Evolutionary conservation across 2,888 invertebrate genomes (phyloP).

Genomic region (Agrypnus murinus): DNA sequence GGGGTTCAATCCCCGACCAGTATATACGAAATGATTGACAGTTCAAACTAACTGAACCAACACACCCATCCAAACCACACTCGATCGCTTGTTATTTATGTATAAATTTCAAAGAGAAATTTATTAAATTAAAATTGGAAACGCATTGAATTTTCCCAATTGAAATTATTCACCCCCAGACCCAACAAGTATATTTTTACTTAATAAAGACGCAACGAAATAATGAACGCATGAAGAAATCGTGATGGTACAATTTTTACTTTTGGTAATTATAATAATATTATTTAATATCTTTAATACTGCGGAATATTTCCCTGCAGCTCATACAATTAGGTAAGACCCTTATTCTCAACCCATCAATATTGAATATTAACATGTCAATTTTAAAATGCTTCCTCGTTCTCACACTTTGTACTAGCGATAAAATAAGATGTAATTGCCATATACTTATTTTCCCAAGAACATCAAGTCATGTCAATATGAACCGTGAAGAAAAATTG

Average conservation of each 20-base stretch:
- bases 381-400: slow-evolving; percentile 56
- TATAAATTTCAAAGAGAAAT: slow-evolving; percentile 6
- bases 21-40: slow-evolving; percentile 52
- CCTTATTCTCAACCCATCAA: slow-evolving; percentile 45
- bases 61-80: slow-evolving; percentile 52
- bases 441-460: slow-evolving; percentile 38
- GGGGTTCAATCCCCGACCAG: slow-evolving; percentile 42
- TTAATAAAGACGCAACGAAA: too few relatives aligned
- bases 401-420: slow-evolving; percentile 56
- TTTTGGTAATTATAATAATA: slow-evolving; percentile 4
- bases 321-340: slow-evolving; percentile 21
- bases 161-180: background rate
- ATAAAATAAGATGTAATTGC: slow-evolving; percentile 45
- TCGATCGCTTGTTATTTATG: slow-evolving; percentile 49
- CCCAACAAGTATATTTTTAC: background rate
- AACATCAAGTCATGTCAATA: slow-evolving; percentile 42
- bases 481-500: slow-evolving; percentile 31
- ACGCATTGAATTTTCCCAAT: too few relatives aligned
- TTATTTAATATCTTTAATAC: slow-evolving; percentile 1
- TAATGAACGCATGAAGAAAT: background rate
- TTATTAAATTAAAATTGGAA: background rate
- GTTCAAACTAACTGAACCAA: slow-evolving; percentile 50
- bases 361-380: slow-evolving; percentile 50
- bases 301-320: slow-evolving; percentile 24
- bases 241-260: background rate